Base-by-base conservation (phyloP, 2,888 invertebrate species). In the Lamproptera curius region DNA sequence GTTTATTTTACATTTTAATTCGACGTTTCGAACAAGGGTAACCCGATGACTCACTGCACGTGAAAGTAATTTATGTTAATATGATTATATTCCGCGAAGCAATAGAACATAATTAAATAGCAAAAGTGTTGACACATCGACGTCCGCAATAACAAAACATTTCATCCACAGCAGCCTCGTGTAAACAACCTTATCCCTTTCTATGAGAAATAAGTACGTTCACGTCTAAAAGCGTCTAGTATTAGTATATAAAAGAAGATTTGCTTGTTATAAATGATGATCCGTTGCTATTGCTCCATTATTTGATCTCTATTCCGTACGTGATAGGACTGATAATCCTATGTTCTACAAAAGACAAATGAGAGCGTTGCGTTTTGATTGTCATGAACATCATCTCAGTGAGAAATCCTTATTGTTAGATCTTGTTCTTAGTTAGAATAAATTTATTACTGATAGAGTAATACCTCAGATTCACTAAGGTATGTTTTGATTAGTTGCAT, bases 281-380 rank as follows among this genome's bases (percentile, higher is more conserved):
- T 43, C 36, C 37, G 14, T 6, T 11, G 16, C 26, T 36, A 43
- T 43, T 43, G 43, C 9, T 26, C 37, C 20, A 43, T 43, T 36
- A 37, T 37, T 16, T 43, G 26, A 28, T 43, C 43, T 13, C 16
- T 16, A 16, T 4, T 13, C 16, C 36, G 16, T 36, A 16, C 26
- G 15, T 43, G 36, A 37, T 43, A 28, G 28, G 13, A 52, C 47
- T 53, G 52, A 42, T 2, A 31, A 31, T 31, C 6, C 31, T 31
- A n/a, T 11, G 13, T 31, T 31, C n/a, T 2, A 2, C n/a, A 11
- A n/a, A 11, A 11, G 31, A 31, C 31, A 31, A 31, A 31, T 31
- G 31, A 31, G 11, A 31, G 11, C 31, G 2, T 11, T 11, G 31
- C n/a, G 31, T 31, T 31, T 31, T 31, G 31, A 31, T 31, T n/a